These are phyloP conservation scores for Anas bahamensis DNA, from an alignment of 2,797 vertebrate species.

Conservation along the genomic window DNA sequence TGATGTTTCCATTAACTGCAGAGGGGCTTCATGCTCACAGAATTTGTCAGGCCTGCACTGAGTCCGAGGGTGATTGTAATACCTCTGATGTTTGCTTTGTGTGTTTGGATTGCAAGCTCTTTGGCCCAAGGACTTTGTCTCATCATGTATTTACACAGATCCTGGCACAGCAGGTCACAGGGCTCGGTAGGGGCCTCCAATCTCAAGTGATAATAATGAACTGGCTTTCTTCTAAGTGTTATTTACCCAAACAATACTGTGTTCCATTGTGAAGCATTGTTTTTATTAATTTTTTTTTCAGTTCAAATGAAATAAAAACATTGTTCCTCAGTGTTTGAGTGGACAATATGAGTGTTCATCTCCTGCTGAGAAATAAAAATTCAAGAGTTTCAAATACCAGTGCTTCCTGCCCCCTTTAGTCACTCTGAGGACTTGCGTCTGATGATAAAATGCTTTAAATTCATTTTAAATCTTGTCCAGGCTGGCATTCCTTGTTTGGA, in stretches of 20 bases:
- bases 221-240: slow-evolving; percentile 36
- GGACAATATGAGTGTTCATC: background rate
- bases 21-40: background rate
- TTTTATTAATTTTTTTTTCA: slow-evolving; percentile 25
- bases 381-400: slow-evolving; percentile 45
- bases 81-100: slow-evolving; percentile 42
- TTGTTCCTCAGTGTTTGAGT: background rate
- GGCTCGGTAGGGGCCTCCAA: slow-evolving; percentile 12
- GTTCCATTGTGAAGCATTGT: slow-evolving; percentile 17
- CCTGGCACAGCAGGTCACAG: slow-evolving; percentile 23
- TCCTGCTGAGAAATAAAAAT: slow-evolving; percentile 58
- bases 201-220: slow-evolving; percentile 56
- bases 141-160: slow-evolving; percentile 49
- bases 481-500: slow-evolving; percentile 39
- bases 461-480: slow-evolving; percentile 44
- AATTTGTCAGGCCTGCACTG: background rate
- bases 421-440: slow-evolving; percentile 23
- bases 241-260: slow-evolving; percentile 44
- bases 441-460: slow-evolving; percentile 61
- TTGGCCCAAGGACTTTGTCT: slow-evolving; percentile 44
- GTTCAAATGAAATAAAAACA: slow-evolving; percentile 37
- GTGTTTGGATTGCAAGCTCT: slow-evolving; percentile 50
- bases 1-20: background rate
- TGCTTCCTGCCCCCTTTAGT: slow-evolving; percentile 41
- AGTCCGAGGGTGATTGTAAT: background rate